Evolutionary conservation across 2,113 vertebrate species (phyloP), one percentile per base, ranked within the genome.

Genomic region (Eublepharis macularius): DNA sequence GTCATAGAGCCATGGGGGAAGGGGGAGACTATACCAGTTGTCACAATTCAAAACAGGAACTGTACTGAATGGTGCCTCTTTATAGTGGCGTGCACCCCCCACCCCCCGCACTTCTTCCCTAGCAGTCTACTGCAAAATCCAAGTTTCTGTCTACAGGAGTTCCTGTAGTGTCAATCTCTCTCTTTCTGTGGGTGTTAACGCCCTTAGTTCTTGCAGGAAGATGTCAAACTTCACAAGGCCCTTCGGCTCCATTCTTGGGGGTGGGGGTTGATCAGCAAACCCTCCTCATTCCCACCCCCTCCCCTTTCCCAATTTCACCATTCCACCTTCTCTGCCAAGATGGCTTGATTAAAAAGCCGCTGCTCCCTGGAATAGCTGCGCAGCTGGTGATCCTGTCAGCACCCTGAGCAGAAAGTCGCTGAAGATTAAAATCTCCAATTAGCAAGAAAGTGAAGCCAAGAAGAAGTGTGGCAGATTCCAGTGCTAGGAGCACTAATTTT

Each of bases 351-450:
- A 95, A 95, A 95, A 57, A 92, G 90, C 95, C 90, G 75, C 89
- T 87, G 89, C 87, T 87, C 88, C 60, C 90, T 91, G 91, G 91
- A 93, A 94, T 94, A 92, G 74, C 89, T 95, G 95, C 95, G 92
- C 95, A 96, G 96, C 96, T 96, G 95, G 94, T 89, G 76, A 94
- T 95, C 85, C 95, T 93, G 91, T 92, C 86, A 94, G 93, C 95
- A 54, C 95, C 95, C 93, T 1, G 81, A 94, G 94, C 93, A 92
- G 92, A 91, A 86, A 91, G 93, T 94, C 92, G 72, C 91, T 51
- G 80, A 91, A 94, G 93, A 96, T 96, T 94, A 95, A 94, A 96
- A 93, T 87, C 96, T 96, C 95, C 95, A 95, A 95, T 96, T 95
- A 96, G 76, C 80, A 86, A 91, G 84, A 95, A 87, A 94, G 88